A percentile compares a stretch with the other conserved stretches of the same genome.
Conservation (phyloP, 2,888 invertebrate species). For the Pristionchus japonicus region DNA sequence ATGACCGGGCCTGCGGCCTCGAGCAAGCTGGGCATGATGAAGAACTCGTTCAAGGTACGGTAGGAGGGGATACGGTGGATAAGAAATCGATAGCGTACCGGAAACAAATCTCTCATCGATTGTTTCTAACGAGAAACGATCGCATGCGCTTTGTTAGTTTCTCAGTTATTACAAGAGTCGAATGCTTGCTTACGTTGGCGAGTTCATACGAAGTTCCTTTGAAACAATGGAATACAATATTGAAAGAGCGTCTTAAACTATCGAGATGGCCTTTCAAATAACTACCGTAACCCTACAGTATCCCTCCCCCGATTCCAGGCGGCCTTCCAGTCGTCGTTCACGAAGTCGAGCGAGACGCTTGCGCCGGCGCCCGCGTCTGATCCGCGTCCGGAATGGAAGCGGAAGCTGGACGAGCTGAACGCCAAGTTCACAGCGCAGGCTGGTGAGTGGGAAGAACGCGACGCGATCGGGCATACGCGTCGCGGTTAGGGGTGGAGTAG, state of each 20-base stretch:
- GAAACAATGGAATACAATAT: no score
- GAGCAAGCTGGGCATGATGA: conserved; percentile 57
- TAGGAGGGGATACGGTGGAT: neutral
- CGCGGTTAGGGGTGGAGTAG: neutral
- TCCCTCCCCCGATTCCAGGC: neutral
- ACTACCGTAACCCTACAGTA: neutral
- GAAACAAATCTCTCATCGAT: neutral
- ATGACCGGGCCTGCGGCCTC: conserved; percentile 47
- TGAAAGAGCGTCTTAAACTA: no score
- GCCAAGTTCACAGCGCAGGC: conserved; percentile 46
- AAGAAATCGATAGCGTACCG: neutral
- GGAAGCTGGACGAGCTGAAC: conserved; percentile 59
- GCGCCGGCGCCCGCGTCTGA: conserved; percentile 55
- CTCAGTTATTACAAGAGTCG: no score
- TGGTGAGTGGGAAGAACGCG: neutral
- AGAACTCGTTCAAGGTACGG: conserved; percentile 56
- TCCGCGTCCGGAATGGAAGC: conserved; percentile 69
- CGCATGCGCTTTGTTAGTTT: no score
- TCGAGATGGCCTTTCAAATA: no score
- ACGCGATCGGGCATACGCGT: no score
- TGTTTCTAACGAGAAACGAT: neutral
- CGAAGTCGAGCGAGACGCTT: neutral
- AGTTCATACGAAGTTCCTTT: no score
- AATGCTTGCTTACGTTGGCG: no score
- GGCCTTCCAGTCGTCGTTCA: conserved; percentile 16